Evolutionary conservation across 2,888 invertebrate genomes (phyloP).

Genomic region (Oasisia sp.): DNA sequence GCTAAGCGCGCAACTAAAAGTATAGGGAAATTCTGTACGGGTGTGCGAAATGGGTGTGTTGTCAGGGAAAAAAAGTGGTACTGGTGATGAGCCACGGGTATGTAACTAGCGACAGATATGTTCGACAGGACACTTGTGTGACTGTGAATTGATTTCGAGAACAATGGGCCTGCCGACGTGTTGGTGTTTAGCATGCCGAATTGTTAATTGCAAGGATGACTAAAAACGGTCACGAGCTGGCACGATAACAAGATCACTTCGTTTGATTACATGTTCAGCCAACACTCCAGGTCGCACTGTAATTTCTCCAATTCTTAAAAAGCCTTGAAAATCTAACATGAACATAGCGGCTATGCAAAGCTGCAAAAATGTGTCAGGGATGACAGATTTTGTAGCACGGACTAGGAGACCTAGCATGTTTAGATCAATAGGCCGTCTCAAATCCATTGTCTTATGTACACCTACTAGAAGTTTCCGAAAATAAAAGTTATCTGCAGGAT

Average conservation of each 20-base stretch:
- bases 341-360: conserved; percentile 7
- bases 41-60: background rate
- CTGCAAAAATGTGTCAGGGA: background rate
- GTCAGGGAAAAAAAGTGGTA: conserved; percentile 18
- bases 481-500: conserved; percentile 21
- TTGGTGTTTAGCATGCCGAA: background rate
- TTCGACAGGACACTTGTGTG: background rate
- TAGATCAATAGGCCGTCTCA: conserved; percentile 19
- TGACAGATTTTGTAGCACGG: no score
- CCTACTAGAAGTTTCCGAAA: background rate
- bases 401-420: background rate
- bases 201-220: conserved; percentile 23
- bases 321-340: background rate
- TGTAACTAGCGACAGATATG: background rate
- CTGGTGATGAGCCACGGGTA: background rate
- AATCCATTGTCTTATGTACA: conserved; percentile 17
- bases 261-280: no score
- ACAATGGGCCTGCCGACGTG: background rate
- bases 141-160: conserved; percentile 21
- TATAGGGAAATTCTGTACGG: no score
- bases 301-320: conserved; percentile 17
- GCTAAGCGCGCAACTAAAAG: no score
- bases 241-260: no score
- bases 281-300: no score
- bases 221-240: no score